Conservation (phyloP, 2,888 invertebrate species). For the Drosophila borborema region DNA sequence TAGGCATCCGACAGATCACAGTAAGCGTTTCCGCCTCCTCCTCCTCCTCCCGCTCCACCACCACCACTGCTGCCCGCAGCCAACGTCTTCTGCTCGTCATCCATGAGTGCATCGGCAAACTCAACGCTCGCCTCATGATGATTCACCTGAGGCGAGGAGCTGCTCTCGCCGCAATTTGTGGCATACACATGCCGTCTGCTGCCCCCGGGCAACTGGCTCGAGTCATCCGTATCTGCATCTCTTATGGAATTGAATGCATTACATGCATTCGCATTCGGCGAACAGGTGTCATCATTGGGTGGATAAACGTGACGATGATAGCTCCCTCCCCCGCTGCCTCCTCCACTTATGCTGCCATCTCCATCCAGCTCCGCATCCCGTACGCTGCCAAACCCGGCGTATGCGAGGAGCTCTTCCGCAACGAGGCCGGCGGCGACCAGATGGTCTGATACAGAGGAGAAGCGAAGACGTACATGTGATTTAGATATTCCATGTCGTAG, state of each 20-base stretch:
- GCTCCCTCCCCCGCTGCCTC: slow-evolving; percentile 72
- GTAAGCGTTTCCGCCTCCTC: slow-evolving; percentile 49
- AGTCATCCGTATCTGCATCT: slow-evolving; percentile 84
- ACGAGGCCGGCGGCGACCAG: slow-evolving; percentile 85
- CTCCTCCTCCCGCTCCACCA: not conserved
- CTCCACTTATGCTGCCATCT: slow-evolving; percentile 72
- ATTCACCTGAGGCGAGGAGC: slow-evolving; percentile 83
- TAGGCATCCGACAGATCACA: slow-evolving; percentile 82
- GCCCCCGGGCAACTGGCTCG: slow-evolving; percentile 80
- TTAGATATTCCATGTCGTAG: slow-evolving; percentile 84
- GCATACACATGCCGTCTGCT: slow-evolving; percentile 83
- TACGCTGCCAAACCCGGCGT: slow-evolving; percentile 84
- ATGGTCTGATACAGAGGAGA: slow-evolving; percentile 85
- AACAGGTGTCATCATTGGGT: slow-evolving; percentile 84
- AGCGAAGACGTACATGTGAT: slow-evolving; percentile 85
- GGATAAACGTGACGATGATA: slow-evolving; percentile 84
- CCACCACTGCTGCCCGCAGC: slow-evolving; percentile 31
- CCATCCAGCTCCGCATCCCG: slow-evolving; percentile 84
- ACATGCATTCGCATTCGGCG: slow-evolving; percentile 83
- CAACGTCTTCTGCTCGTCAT: slow-evolving; percentile 73
- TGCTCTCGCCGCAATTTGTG: slow-evolving; percentile 84
- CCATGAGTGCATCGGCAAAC: slow-evolving; percentile 75
- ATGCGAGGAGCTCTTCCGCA: slow-evolving; percentile 84
- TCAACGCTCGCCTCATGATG: slow-evolving; percentile 74
- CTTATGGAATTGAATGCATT: slow-evolving; percentile 84